Evolutionary conservation across 2,797 vertebrate species (phyloP), one percentile per base, ranked within the genome.

Genomic region (Acanthiza pusilla): DNA sequence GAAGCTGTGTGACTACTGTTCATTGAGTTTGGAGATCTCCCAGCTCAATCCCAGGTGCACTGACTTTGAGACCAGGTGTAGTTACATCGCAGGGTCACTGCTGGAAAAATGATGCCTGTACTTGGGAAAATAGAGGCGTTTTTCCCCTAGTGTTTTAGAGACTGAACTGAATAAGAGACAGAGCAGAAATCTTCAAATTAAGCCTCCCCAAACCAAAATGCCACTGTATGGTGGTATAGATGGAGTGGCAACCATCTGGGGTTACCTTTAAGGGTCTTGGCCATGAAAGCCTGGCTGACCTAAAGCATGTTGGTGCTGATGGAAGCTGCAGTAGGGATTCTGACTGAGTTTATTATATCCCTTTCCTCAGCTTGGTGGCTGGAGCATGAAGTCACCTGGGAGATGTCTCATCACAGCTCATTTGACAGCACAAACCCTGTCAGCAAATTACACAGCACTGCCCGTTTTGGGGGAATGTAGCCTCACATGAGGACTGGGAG

Each of bases 261-360:
- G 26, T 42, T 73, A 14, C 40, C 23, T 66, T 36, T 14, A 42
- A 60, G 32, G 45, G 23, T 53, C 60, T 22, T 27, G 29, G 36
- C 58, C 17, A 7, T 1, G 6, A 11, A 71, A 47, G n/a, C 32
- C 34, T 13, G 5, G 5, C 58, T 61, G 54, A 47, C 26, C 58
- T 42, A 4, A 30, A 58, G 55, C 0, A 0, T 13, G 25, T 10
- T 51, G 57, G 57, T 2, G 3, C 34, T 34, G 11, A 55, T 8
- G 63, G 53, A 62, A 85, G 27, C 30, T 51, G 66, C 58, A 45
- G 67, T 5, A 26, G 45, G n/a, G 10, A 32, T n/a, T 18, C 25
- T 67, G 76, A 43, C 27, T 17, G 80, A 36, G 36, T 67, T 72
- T 43, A 22, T 32, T 45, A 26, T 2, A 27, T 23, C 30, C 55